These are phyloP conservation scores for Tautogolabrus adspersus DNA, from an alignment of 2,113 vertebrate genomes.

Conservation along the genomic window DNA sequence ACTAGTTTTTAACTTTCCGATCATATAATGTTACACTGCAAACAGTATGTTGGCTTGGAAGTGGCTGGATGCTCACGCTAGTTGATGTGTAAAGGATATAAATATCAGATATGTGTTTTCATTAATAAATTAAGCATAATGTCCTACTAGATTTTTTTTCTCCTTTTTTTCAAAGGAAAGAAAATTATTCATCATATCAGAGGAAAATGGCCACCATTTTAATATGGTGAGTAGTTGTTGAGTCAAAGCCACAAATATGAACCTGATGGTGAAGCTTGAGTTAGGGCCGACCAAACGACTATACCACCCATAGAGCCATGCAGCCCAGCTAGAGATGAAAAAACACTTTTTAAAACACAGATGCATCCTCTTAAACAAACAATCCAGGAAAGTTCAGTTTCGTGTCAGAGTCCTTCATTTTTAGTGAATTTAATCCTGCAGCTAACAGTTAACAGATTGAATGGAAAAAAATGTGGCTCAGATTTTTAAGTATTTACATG, in stretches of 20 bases:
- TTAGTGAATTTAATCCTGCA: not conserved
- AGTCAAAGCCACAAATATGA: too few species aligned
- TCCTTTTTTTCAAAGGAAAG: too few species aligned
- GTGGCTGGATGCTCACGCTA: not conserved
- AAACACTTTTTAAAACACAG: not conserved
- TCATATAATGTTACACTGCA: too few species aligned
- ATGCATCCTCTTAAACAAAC: not conserved
- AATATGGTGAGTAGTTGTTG: too few species aligned
- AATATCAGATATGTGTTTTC: too few species aligned
- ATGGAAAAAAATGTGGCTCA: not conserved
- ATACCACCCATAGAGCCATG: not conserved
- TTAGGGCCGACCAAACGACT: not conserved
- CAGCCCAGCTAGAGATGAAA: not conserved
- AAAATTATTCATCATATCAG: too few species aligned
- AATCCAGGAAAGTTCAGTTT: not conserved
- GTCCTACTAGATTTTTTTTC: too few species aligned
- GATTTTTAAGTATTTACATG: not conserved
- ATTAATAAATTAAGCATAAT: too few species aligned
- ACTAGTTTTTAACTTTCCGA: too few species aligned
- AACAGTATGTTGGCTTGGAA: not conserved
- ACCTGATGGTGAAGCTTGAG: not conserved
- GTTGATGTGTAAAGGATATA: not conserved
- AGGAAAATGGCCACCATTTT: not conserved
- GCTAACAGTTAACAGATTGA: conserved; percentile 10
- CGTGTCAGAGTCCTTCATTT: not conserved